Evolutionary conservation across 2,797 vertebrate genomes (phyloP).

Genomic region (Threskiornis aethiopicus): DNA sequence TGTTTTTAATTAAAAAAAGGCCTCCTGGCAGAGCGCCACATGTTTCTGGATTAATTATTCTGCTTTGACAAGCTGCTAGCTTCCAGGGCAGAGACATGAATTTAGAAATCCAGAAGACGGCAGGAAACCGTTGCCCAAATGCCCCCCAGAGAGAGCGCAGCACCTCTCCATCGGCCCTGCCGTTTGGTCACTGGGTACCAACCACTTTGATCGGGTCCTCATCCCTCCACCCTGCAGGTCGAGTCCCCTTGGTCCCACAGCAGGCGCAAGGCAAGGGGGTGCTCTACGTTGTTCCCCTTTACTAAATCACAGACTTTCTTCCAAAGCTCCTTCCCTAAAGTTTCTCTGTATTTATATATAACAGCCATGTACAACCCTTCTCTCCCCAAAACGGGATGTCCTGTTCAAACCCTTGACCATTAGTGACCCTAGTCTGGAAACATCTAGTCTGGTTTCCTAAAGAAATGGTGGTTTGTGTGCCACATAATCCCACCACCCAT

Average conservation of each 20-base stretch:
- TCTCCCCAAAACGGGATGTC: not conserved
- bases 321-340: not conserved
- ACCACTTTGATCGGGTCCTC: not conserved
- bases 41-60: conserved; percentile 53
- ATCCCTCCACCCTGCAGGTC: not conserved
- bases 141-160: not conserved
- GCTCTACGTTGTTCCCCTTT: not conserved
- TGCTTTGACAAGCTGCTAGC: not conserved
- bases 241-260: not conserved
- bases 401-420: not conserved
- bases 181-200: not conserved
- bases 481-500: not conserved
- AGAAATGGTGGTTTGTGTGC: not conserved
- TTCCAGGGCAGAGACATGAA: not conserved
- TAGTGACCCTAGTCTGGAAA: not conserved
- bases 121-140: not conserved
- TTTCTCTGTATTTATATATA: not conserved
- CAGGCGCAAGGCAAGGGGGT: not conserved
- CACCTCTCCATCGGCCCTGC: not conserved
- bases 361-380: not conserved
- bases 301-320: not conserved
- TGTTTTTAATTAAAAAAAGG: conserved; percentile 45
- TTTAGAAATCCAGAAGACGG: not conserved
- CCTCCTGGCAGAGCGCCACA: not conserved
- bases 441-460: not conserved